phyloP scores from a whole-genome alignment of 2,113 vertebrate species.

The Nibea coibor region DNA sequence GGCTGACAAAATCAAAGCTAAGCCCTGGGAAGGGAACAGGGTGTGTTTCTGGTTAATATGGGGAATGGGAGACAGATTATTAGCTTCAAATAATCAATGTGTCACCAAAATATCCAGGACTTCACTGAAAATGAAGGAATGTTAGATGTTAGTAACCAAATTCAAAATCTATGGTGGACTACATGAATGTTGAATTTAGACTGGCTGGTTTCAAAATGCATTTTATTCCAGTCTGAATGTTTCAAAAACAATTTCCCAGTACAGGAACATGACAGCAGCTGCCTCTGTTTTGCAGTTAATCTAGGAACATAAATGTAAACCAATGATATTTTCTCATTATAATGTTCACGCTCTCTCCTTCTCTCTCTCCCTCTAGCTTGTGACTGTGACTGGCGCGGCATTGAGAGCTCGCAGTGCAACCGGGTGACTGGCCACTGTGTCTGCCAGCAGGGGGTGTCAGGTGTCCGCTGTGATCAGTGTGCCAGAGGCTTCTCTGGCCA shows the following conservation, averaged over 20 bases:
- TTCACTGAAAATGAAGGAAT: too few species aligned
- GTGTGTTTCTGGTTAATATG: too few species aligned
- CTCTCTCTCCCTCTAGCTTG: constrained; percentile 84
- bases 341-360: not conserved
- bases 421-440: constrained; percentile 90
- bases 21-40: too few species aligned
- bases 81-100: too few species aligned
- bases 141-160: too few species aligned
- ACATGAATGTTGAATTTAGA: not conserved
- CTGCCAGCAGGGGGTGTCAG: constrained; percentile 92
- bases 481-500: constrained; percentile 92
- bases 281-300: not conserved
- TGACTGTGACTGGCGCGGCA: constrained; percentile 92
- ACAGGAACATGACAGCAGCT: not conserved
- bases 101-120: too few species aligned
- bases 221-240: not conserved
- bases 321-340: not conserved
- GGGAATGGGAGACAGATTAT: too few species aligned
- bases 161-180: too few species aligned
- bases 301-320: not conserved
- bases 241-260: not conserved
- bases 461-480: constrained; percentile 96
- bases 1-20: too few species aligned
- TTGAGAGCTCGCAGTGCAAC: constrained; percentile 91
- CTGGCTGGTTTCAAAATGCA: too few species aligned